Conservation (phyloP, 1,140 invertebrate species). For the Ostrea denselamellosa region DNA sequence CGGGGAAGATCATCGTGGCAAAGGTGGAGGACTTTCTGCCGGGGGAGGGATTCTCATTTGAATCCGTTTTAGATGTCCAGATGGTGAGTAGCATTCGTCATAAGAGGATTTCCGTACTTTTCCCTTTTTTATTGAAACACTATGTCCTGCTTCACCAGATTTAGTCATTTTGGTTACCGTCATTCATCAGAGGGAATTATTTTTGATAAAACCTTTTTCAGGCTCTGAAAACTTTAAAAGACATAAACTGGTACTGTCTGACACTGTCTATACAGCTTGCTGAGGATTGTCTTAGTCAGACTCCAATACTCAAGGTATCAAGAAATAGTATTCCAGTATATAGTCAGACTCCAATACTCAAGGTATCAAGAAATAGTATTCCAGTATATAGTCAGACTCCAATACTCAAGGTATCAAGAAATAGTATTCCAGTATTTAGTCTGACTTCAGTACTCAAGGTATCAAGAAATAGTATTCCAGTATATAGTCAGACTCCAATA, state of each 20-base stretch:
- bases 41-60: slow-evolving; percentile 56
- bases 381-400: neutral
- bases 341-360: too few species aligned
- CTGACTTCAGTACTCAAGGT: neutral
- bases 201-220: slow-evolving; percentile 12
- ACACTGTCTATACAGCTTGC: slow-evolving; percentile 61
- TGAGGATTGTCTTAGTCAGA: slow-evolving; percentile 63
- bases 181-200: too few species aligned
- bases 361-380: neutral
- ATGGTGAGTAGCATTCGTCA: slow-evolving; percentile 48
- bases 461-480: neutral
- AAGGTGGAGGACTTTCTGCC: slow-evolving; percentile 62
- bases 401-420: neutral
- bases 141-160: neutral
- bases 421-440: too few species aligned
- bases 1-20: slow-evolving; percentile 57
- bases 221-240: slow-evolving; percentile 62
- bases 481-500: too few species aligned
- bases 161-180: neutral
- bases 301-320: slow-evolving; percentile 60
- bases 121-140: neutral
- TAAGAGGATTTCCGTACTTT: neutral
- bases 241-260: slow-evolving; percentile 64
- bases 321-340: too few species aligned
- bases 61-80: slow-evolving; percentile 57